A percentile compares a stretch with the other conserved stretches of the same genome.
phyloP scores from a whole-genome alignment of 2,888 invertebrate genomes.

The Incurvaria masculella region DNA sequence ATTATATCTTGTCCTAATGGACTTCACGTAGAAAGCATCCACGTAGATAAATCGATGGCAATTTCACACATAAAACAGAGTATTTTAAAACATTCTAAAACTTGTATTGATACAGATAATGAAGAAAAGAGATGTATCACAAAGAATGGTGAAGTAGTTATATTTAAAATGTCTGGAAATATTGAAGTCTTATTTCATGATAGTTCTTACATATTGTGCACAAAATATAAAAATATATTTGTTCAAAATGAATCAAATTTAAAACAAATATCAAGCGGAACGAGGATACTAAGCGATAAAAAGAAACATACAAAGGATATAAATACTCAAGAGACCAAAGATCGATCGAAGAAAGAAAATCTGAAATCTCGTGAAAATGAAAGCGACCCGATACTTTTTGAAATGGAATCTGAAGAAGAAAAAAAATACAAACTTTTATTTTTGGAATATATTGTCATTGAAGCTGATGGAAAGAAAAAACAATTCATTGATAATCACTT shows the following conservation, averaged over 20 bases:
- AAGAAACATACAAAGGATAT: constrained; percentile 25
- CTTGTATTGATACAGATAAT: constrained; percentile 20
- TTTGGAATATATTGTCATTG: constrained; percentile 37
- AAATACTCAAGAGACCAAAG: constrained; percentile 18
- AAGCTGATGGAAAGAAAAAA: constrained; percentile 31
- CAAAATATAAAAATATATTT: constrained; percentile 26
- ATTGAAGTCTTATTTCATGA: constrained; percentile 36
- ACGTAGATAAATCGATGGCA: constrained; percentile 28
- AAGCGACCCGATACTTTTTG: constrained; percentile 23
- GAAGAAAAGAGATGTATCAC: constrained; percentile 42
- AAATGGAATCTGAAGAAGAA: constrained; percentile 15
- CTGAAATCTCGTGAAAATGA: constrained; percentile 25
- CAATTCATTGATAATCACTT: constrained; percentile 27
- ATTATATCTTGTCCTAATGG: constrained; percentile 46
- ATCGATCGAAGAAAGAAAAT: constrained; percentile 20
- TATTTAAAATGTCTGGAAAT: constrained; percentile 31
- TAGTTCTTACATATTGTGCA: constrained; percentile 33
- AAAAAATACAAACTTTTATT: constrained; percentile 30
- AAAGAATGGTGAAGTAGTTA: constrained; percentile 40
- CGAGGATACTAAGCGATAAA: constrained; percentile 23
- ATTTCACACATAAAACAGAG: constrained; percentile 43
- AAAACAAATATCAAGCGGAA: too few species aligned
- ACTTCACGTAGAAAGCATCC: constrained; percentile 36
- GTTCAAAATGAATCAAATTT: constrained; percentile 14
- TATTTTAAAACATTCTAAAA: constrained; percentile 19